phyloP scores from a whole-genome alignment of 2,797 vertebrate species.

The Huso huso region DNA sequence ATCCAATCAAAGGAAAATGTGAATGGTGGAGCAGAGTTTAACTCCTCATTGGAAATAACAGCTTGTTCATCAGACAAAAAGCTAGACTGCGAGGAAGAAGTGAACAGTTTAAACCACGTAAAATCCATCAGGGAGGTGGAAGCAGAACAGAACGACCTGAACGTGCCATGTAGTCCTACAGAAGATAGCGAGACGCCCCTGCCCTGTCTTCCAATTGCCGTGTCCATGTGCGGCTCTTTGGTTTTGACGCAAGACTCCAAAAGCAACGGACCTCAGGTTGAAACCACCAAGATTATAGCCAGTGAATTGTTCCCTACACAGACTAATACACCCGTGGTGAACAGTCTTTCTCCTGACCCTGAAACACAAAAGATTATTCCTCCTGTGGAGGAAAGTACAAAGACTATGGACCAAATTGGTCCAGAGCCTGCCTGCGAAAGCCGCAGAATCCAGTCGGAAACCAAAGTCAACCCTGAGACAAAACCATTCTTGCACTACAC shows the following conservation, averaged over 20 bases:
- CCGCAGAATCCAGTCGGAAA: conserved; percentile 22
- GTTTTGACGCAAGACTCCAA: conserved; percentile 32
- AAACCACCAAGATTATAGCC: conserved; percentile 24
- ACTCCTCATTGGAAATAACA: too few species aligned
- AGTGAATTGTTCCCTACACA: conserved; percentile 20
- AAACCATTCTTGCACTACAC: neutral
- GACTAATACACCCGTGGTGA: too few species aligned
- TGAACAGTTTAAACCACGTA: conserved; percentile 21
- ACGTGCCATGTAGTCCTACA: conserved; percentile 14
- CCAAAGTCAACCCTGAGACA: conserved; percentile 22
- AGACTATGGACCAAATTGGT: conserved; percentile 5
- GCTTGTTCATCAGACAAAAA: neutral
- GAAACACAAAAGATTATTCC: conserved; percentile 17
- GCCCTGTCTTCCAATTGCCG: conserved; percentile 61
- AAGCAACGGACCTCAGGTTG: conserved; percentile 32
- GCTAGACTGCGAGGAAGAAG: conserved; percentile 21
- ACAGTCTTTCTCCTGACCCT: conserved; percentile 6
- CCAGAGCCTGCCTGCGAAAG: conserved; percentile 23
- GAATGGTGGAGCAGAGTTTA: neutral
- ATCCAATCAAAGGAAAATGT: neutral
- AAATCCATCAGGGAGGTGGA: conserved; percentile 16
- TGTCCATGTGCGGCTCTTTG: conserved; percentile 62
- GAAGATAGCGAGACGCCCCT: conserved; percentile 43
- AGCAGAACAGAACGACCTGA: neutral
- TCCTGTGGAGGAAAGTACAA: conserved; percentile 7